A percentile compares a stretch with the other conserved stretches of the same genome.
phyloP scores from a whole-genome alignment of 2,797 vertebrate species.

The Chaenodraco wilsoni region DNA sequence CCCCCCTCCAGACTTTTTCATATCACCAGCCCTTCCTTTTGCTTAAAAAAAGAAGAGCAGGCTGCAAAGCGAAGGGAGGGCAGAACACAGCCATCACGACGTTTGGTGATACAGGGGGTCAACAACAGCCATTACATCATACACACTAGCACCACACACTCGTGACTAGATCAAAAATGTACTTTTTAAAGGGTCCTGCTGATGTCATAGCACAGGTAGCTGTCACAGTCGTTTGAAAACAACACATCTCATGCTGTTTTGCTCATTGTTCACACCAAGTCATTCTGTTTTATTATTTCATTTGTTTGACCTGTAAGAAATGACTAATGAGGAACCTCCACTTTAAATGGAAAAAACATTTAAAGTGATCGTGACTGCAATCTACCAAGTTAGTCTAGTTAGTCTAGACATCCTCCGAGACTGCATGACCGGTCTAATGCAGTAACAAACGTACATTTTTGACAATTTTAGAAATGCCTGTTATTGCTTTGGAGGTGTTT shows the following conservation, averaged over 20 bases:
- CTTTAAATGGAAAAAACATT: neutral
- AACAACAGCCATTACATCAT: constrained; percentile 33
- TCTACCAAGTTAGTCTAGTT: neutral
- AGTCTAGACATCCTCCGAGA: neutral
- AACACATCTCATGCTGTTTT: constrained; percentile 13
- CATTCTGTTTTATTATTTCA: constrained; percentile 2
- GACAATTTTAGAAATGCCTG: neutral
- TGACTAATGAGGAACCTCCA: constrained; percentile 4
- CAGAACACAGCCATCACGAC: constrained; percentile 45
- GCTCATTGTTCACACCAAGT: constrained; percentile 8
- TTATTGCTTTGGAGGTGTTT: neutral
- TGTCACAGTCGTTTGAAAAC: constrained; percentile 31
- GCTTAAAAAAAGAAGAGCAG: constrained; percentile 24
- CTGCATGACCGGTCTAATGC: neutral
- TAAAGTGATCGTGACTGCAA: constrained; percentile 3
- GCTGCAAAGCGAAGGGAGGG: constrained; percentile 38
- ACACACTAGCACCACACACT: constrained; percentile 30
- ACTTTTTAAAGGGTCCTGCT: neutral
- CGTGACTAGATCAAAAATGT: constrained; percentile 19
- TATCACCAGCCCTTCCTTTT: constrained; percentile 53
- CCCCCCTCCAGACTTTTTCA: constrained; percentile 46
- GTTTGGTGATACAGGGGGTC: constrained; percentile 27
- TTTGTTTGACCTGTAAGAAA: neutral
- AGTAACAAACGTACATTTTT: neutral
- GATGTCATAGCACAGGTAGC: constrained; percentile 28